Evolutionary conservation across 2,113 vertebrate species (phyloP), one percentile per base, ranked within the genome.

Genomic region (Corydoras sp.): DNA sequence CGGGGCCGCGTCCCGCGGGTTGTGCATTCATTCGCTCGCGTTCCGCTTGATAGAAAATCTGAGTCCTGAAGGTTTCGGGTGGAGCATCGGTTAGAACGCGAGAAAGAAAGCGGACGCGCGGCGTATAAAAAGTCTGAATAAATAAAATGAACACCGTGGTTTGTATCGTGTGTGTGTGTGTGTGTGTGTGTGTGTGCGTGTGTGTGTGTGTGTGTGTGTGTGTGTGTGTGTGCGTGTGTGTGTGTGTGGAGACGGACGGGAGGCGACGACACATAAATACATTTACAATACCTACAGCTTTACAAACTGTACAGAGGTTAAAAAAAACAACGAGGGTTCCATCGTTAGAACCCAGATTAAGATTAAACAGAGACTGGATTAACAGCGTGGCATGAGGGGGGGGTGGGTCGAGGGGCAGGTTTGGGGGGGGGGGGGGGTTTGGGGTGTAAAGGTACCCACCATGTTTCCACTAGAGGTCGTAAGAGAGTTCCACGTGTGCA

Each of bases 281-380:
- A 86, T 86, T 85, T 88, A 90, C 86, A 88, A 83, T 85, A 85
- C 79, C 78, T 77, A 85, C 81, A 85, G 75, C 73, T 84, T 83
- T 74, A 83, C 87, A 88, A 88, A 86, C 79, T 85, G 82, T 75
- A 82, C 65, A 82, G 9, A 61, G 68, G 55, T 70, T 78, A 76
- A 85, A 86, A 62, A 84, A 72, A 55, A 56, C 0, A 49, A 76
- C 80, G 81, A 81, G 82, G n/a, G 15, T 72, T 84, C 78, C 76
- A 62, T 74, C 75, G 9, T 50, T 43, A 67, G 64, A 51, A 66
- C 43, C 58, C 62, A 43, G 35, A 56, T 56, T n/a, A 56, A n/a
- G 14, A 56, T 56, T 56, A 53, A 10, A 53, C 54, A 24, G 18
- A 24, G 18, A 24, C 18, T 24, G 18, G 18, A 24, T 24, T 24